phyloP scores from a whole-genome alignment of 2,888 invertebrate genomes.

The Imbricaverruca yamaguchii region DNA sequence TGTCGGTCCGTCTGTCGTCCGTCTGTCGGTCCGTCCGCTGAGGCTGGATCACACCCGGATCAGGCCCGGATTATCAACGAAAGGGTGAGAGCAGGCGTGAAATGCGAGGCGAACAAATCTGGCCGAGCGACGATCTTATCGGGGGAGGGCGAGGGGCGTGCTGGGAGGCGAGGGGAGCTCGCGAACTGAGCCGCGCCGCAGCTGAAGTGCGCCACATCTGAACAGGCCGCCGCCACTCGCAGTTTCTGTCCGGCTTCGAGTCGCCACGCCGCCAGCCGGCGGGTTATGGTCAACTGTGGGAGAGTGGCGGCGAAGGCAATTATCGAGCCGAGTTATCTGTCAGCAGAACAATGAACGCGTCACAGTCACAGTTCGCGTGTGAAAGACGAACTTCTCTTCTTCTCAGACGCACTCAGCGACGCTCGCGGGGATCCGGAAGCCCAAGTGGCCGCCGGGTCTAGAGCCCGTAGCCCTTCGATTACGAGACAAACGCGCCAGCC shows the following conservation, averaged over 20 bases:
- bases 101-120: constrained; percentile 16
- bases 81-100: constrained; percentile 16
- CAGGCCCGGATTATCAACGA: not conserved
- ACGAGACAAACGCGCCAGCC: too few relatives aligned
- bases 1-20: too few relatives aligned
- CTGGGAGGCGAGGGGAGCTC: not conserved
- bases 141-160: not conserved
- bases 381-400: too few relatives aligned
- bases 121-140: not conserved
- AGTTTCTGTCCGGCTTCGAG: not conserved
- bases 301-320: not conserved
- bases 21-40: too few relatives aligned
- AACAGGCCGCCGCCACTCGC: too few relatives aligned
- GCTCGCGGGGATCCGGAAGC: too few relatives aligned
- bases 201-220: not conserved
- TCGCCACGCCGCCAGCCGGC: not conserved
- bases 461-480: too few relatives aligned
- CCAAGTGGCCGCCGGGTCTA: too few relatives aligned
- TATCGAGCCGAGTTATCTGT: too few relatives aligned
- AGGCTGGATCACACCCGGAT: not conserved
- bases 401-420: too few relatives aligned
- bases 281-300: not conserved
- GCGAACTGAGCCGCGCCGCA: not conserved
- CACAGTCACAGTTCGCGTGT: too few relatives aligned
- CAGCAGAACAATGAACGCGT: too few relatives aligned